Conservation (phyloP, 2,888 invertebrate genomes). For the Mellilla xanthometata region DNA sequence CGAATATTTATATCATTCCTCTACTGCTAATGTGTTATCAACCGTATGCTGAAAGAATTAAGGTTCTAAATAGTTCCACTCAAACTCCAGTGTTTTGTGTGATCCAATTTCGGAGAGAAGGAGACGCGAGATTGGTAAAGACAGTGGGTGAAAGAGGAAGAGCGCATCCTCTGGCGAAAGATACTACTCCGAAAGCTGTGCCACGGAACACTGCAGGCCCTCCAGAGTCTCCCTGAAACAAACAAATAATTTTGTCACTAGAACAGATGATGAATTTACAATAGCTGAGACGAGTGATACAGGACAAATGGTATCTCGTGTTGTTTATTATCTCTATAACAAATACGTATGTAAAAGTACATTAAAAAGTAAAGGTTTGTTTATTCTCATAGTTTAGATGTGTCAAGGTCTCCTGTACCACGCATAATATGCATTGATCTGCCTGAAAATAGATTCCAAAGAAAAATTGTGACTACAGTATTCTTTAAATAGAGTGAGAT, state of each 20-base stretch:
- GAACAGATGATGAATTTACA: no score
- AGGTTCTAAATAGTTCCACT: constrained; percentile 25
- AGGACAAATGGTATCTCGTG: no score
- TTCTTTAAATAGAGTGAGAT: no score
- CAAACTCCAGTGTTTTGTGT: constrained; percentile 68
- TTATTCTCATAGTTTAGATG: no score
- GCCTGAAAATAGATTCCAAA: no score
- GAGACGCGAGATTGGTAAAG: constrained; percentile 69
- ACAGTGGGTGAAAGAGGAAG: constrained; percentile 75
- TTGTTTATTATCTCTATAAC: no score
- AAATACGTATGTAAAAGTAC: no score
- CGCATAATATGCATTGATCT: no score
- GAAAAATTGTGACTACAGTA: no score
- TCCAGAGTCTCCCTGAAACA: constrained; percentile 70
- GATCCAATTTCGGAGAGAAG: constrained; percentile 68
- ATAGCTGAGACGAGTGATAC: no score
- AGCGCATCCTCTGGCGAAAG: constrained; percentile 75
- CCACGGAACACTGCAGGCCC: constrained; percentile 76
- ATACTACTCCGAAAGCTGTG: constrained; percentile 71
- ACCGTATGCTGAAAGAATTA: constrained; percentile 4
- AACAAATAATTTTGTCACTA: not conserved
- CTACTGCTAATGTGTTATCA: not conserved
- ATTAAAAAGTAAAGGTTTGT: no score
- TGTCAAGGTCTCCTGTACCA: no score
- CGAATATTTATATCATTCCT: constrained; percentile 15